These are phyloP conservation scores for Mizuhopecten yessoensis DNA, from an alignment of 1,140 invertebrate genomes.

Conservation along the genomic window DNA sequence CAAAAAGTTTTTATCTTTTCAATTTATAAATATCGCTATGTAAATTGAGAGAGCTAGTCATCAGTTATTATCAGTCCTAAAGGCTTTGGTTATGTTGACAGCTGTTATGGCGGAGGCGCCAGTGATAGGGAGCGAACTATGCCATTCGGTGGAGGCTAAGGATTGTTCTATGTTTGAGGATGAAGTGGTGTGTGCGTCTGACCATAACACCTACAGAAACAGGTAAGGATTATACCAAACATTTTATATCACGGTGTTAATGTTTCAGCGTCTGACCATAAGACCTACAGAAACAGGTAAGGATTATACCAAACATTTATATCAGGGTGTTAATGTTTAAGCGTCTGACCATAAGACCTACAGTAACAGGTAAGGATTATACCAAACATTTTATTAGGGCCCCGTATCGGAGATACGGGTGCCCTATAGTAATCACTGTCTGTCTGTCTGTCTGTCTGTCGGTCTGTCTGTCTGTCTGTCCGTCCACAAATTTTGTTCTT, in stretches of 20 bases:
- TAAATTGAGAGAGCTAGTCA: no score
- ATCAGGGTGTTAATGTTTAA: no score
- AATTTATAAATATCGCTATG: no score
- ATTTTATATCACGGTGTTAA: no score
- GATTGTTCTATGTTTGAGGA: constrained; percentile 43
- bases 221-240: constrained; percentile 45
- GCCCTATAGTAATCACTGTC: no score
- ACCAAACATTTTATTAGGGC: no score
- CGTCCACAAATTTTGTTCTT: no score
- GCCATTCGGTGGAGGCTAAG: constrained; percentile 42
- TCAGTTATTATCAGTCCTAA: no score
- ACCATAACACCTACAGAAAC: constrained; percentile 51
- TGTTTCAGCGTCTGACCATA: constrained; percentile 13
- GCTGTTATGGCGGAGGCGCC: constrained; percentile 41
- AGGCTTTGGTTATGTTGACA: neutral
- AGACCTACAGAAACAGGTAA: constrained; percentile 57
- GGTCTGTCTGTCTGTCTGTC: no score
- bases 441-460: no score
- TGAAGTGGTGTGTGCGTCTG: constrained; percentile 52
- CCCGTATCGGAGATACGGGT: no score
- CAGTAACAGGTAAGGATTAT: constrained; percentile 51
- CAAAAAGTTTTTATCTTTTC: no score
- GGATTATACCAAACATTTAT: neutral
- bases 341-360: constrained; percentile 51
- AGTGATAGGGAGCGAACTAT: constrained; percentile 47